Percentiles rank a stretch among this genome's conserved stretches.
phyloP scores from a whole-genome alignment of 1,140 invertebrate genomes.

The Tetraneura akinire region DNA sequence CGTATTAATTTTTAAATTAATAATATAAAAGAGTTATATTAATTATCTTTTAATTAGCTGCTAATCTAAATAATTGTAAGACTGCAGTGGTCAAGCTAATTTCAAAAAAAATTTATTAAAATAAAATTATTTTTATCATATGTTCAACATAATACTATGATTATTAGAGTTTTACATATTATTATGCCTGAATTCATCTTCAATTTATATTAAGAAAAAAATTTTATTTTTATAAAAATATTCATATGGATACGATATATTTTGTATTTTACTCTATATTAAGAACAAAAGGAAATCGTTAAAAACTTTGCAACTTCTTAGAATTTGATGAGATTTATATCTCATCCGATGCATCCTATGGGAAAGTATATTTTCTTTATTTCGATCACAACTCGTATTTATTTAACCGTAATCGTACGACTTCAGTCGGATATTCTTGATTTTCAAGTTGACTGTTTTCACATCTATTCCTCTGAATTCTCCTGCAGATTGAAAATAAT shows the following conservation, averaged over 20 bases:
- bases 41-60: too few relatives aligned
- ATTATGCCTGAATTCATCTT: too few relatives aligned
- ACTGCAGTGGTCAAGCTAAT: too few relatives aligned
- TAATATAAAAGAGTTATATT: too few relatives aligned
- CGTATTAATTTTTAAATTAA: too few relatives aligned
- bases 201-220: too few relatives aligned
- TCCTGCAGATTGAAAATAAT: slow-evolving; percentile 11
- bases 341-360: not conserved
- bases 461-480: not conserved
- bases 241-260: not conserved
- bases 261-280: slow-evolving; percentile 29
- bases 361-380: slow-evolving; percentile 27
- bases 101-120: too few relatives aligned
- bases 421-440: slow-evolving; percentile 27
- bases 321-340: slow-evolving; percentile 34
- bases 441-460: slow-evolving; percentile 23
- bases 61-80: too few relatives aligned
- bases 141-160: too few relatives aligned
- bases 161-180: too few relatives aligned
- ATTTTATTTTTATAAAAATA: slow-evolving; percentile 19
- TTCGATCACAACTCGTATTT: slow-evolving; percentile 38
- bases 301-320: slow-evolving; percentile 43
- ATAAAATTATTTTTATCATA: too few relatives aligned
- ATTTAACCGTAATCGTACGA: slow-evolving; percentile 37
- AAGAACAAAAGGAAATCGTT: slow-evolving; percentile 45